phyloP scores from a whole-genome alignment of 2,888 invertebrate genomes.

The Reticulitermes lucifugus region DNA sequence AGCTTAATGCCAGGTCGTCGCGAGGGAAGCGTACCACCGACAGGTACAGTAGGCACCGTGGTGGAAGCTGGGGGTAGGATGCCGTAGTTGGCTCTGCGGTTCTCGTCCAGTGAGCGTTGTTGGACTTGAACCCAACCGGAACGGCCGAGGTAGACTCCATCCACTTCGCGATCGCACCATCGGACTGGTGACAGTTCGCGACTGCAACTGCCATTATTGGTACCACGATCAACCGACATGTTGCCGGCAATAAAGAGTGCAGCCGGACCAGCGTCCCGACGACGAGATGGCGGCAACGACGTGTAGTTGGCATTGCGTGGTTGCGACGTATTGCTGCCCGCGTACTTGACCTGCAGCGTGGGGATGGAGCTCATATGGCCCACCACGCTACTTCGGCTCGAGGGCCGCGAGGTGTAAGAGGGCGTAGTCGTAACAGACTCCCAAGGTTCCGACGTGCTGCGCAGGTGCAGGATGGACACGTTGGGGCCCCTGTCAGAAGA shows the following conservation, averaged over 20 bases:
- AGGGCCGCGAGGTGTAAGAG: constrained; percentile 58
- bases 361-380: constrained; percentile 53
- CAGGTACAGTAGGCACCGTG: constrained; percentile 54
- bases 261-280: constrained; percentile 45
- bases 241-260: constrained; percentile 46
- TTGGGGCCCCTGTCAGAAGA: constrained; percentile 64
- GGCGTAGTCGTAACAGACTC: constrained; percentile 63
- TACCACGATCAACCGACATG: constrained; percentile 57
- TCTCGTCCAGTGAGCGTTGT: constrained; percentile 68
- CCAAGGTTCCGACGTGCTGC: constrained; percentile 69
- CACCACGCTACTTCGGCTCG: constrained; percentile 56
- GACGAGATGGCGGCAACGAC: constrained; percentile 49
- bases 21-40: constrained; percentile 62
- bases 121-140: constrained; percentile 71
- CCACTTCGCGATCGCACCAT: constrained; percentile 71
- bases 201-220: constrained; percentile 64
- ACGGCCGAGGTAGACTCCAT: constrained; percentile 69
- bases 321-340: constrained; percentile 31
- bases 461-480: constrained; percentile 68
- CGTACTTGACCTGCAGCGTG: constrained; percentile 49
- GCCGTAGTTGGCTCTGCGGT: constrained; percentile 56
- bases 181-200: constrained; percentile 70
- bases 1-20: constrained; percentile 65
- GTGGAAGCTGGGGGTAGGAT: constrained; percentile 43
- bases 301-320: constrained; percentile 45